Evolutionary conservation across 1,140 invertebrate species (phyloP).

Genomic region (Oedothorax gibbosus): DNA sequence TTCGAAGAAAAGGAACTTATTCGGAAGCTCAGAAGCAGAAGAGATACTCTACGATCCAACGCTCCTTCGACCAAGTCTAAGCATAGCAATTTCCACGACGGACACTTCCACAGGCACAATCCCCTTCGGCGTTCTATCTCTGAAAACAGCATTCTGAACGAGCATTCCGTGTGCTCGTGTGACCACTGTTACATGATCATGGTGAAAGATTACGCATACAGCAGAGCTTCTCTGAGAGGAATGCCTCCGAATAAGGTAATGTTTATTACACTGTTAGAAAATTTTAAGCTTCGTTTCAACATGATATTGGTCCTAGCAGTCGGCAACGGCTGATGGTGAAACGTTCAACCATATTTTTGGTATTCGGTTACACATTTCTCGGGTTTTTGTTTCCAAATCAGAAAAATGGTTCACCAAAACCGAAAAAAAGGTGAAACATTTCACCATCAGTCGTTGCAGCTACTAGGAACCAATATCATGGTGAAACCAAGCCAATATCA

Average conservation of each 20-base stretch:
- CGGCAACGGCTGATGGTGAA: too few relatives aligned
- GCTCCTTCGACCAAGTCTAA: not conserved
- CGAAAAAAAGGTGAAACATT: too few relatives aligned
- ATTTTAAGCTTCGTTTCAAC: too few relatives aligned
- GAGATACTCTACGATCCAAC: slow-evolving; percentile 13
- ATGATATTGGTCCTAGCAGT: too few relatives aligned
- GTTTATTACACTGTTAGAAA: too few relatives aligned
- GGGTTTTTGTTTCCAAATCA: too few relatives aligned
- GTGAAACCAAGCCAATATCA: too few relatives aligned
- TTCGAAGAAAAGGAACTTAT: slow-evolving; percentile 39
- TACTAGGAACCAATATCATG: too few relatives aligned
- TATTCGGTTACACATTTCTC: too few relatives aligned
- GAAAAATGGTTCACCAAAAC: too few relatives aligned
- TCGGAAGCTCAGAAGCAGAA: slow-evolving; percentile 6
- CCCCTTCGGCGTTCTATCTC: slow-evolving; percentile 25
- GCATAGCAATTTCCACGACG: not conserved
- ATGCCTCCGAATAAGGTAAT: slow-evolving; percentile 15
- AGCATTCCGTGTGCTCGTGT: slow-evolving; percentile 32
- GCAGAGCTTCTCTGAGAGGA: slow-evolving; percentile 35
- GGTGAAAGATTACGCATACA: slow-evolving; percentile 32
- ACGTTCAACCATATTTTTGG: too few relatives aligned
- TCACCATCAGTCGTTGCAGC: too few relatives aligned
- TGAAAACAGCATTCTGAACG: slow-evolving; percentile 27
- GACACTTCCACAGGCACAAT: slow-evolving; percentile 27
- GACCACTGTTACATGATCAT: slow-evolving; percentile 36